Evolutionary conservation across 2,888 invertebrate genomes (phyloP).

Genomic region (Elegia similella): DNA sequence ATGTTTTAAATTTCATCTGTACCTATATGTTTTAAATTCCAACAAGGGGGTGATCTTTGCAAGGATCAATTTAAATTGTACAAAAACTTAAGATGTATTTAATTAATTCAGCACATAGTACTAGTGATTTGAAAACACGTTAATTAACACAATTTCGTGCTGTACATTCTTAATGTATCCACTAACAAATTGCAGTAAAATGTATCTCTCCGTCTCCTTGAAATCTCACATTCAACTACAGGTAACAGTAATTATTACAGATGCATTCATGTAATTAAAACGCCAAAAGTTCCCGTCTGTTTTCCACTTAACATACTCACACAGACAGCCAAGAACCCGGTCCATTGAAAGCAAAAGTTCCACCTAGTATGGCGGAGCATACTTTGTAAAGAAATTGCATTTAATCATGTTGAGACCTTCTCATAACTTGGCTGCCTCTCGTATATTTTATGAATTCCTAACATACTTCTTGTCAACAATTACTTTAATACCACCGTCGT

Average conservation of each 20-base stretch:
- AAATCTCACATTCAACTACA: background rate
- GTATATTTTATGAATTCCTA: constrained; percentile 68
- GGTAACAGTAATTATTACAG: background rate
- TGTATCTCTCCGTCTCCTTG: too few relatives aligned
- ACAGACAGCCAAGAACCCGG: constrained; percentile 41
- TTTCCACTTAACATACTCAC: constrained; percentile 2
- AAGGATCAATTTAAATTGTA: too few relatives aligned
- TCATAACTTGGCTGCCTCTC: constrained; percentile 62
- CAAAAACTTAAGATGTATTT: too few relatives aligned
- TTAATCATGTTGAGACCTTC: constrained; percentile 69
- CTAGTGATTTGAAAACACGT: too few relatives aligned
- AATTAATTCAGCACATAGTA: too few relatives aligned
- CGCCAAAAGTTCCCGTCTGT: background rate
- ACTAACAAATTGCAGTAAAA: too few relatives aligned
- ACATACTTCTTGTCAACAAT: constrained; percentile 71
- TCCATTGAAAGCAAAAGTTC: constrained; percentile 63
- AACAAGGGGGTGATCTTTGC: too few relatives aligned
- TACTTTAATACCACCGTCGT: constrained; percentile 62
- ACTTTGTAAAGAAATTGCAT: constrained; percentile 77
- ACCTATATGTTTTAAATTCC: too few relatives aligned
- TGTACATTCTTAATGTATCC: too few relatives aligned
- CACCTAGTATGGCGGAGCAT: constrained; percentile 55
- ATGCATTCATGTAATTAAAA: background rate
- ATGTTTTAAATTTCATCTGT: too few relatives aligned
- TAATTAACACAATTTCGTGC: too few relatives aligned